These are phyloP conservation scores for Platyura marginata DNA, from an alignment of 1,140 invertebrate species.

Conservation along the genomic window DNA sequence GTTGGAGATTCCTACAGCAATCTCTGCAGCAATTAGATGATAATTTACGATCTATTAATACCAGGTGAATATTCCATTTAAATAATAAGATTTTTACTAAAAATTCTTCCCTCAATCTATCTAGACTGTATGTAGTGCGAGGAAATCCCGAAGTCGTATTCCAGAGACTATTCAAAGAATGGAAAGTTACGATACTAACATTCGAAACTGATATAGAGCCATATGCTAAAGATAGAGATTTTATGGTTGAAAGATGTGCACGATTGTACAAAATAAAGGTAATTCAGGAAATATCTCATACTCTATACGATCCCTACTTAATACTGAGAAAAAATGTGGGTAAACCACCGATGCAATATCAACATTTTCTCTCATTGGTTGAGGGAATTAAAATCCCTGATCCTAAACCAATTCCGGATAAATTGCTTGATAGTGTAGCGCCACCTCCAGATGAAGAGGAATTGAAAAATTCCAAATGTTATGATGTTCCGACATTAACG, in stretches of 20 bases:
- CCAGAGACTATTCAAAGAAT: constrained; percentile 41
- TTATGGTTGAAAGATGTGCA: constrained; percentile 36
- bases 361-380: constrained; percentile 44
- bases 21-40: constrained; percentile 43
- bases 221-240: constrained; percentile 40
- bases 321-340: constrained; percentile 44
- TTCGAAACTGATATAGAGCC: constrained; percentile 55
- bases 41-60: constrained; percentile 32
- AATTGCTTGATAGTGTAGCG: constrained; percentile 17
- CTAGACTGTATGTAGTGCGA: constrained; percentile 40
- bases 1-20: constrained; percentile 49
- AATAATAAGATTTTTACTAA: constrained; percentile 1
- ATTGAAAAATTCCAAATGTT: constrained; percentile 19
- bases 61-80: constrained; percentile 7
- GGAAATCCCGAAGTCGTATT: constrained; percentile 43
- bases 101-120: neutral
- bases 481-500: constrained; percentile 37
- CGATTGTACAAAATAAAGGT: constrained; percentile 36
- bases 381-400: constrained; percentile 32
- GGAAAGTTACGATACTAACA: constrained; percentile 44
- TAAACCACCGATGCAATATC: constrained; percentile 45
- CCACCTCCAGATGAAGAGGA: constrained; percentile 29
- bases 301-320: constrained; percentile 43
- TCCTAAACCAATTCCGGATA: constrained; percentile 26
- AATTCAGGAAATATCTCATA: constrained; percentile 42